Percentiles rank a stretch among this genome's conserved stretches.
Evolutionary conservation across 2,888 invertebrate species (phyloP).

Genomic region (Metallyticus violacea): DNA sequence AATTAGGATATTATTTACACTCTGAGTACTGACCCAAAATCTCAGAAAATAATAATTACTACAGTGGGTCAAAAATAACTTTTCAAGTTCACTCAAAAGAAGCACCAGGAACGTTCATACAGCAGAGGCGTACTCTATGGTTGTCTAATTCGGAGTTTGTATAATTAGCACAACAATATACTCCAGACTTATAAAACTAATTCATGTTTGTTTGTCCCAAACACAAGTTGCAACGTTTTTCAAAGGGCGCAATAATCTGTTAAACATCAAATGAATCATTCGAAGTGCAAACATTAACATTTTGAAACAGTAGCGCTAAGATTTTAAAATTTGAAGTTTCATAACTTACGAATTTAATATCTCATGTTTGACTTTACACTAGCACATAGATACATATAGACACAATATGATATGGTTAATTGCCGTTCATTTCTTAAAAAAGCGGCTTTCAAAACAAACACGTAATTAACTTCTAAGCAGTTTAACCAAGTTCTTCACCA

Average conservation of each 20-base stretch:
- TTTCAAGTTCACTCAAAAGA: neutral
- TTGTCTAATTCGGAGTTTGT: neutral
- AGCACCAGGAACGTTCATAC: neutral
- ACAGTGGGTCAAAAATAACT: neutral
- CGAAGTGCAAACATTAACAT: too few species aligned
- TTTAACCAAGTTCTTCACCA: neutral
- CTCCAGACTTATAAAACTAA: too few species aligned
- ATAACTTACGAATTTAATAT: too few species aligned
- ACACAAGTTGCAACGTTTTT: too few species aligned
- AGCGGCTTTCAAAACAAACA: neutral
- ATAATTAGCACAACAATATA: neutral
- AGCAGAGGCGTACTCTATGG: neutral
- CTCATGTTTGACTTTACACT: too few species aligned
- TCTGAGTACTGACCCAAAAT: neutral
- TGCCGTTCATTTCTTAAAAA: neutral
- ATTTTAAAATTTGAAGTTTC: too few species aligned
- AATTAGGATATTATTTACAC: too few species aligned
- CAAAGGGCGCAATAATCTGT: too few species aligned
- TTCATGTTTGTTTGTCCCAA: too few species aligned
- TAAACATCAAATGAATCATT: too few species aligned
- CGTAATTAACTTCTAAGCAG: neutral
- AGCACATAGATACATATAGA: too few species aligned
- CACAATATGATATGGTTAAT: neutral
- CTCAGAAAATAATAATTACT: neutral
- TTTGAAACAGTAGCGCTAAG: too few species aligned